A percentile compares a stretch with the other conserved stretches of the same genome.
phyloP scores from a whole-genome alignment of 2,888 invertebrate species.

The Sarcophaga caerulescens region DNA sequence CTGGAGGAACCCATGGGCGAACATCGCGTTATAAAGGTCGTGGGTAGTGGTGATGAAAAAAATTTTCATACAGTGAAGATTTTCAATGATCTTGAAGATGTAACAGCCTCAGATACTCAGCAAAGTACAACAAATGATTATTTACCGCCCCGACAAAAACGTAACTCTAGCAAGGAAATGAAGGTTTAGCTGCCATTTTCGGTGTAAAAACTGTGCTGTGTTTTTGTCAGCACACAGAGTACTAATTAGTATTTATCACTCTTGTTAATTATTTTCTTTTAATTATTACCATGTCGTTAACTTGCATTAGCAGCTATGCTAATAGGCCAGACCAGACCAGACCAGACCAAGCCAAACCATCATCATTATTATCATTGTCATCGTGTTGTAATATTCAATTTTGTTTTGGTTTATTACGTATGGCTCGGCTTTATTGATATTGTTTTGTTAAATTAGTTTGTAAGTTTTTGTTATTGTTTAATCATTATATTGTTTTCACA shows the following conservation, averaged over 20 bases:
- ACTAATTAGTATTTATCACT: conserved; percentile 69
- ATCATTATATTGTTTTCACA: neutral
- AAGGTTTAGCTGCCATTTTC: neutral
- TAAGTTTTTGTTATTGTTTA: neutral
- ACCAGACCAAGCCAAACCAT: too few species aligned
- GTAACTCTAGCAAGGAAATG: conserved; percentile 28
- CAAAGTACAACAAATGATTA: conserved; percentile 28
- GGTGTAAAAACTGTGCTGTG: conserved; percentile 44
- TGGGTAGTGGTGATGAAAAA: conserved; percentile 72
- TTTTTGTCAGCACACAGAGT: conserved; percentile 64
- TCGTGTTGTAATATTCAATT: too few species aligned
- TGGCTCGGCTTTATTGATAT: too few species aligned
- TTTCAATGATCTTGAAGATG: conserved; percentile 73
- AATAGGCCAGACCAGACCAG: neutral
- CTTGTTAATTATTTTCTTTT: conserved; percentile 32
- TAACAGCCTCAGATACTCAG: neutral
- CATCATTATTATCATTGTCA: too few species aligned
- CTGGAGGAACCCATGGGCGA: conserved; percentile 75
- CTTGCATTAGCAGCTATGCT: neutral
- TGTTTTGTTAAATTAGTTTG: neutral
- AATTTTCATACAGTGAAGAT: conserved; percentile 77
- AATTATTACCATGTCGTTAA: neutral
- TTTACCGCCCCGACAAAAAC: conserved; percentile 64
- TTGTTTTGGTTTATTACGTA: too few species aligned
- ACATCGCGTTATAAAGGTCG: conserved; percentile 75